Base-by-base conservation (phyloP, 2,113 vertebrate species). In the Callochromis pleurospilus region DNA sequence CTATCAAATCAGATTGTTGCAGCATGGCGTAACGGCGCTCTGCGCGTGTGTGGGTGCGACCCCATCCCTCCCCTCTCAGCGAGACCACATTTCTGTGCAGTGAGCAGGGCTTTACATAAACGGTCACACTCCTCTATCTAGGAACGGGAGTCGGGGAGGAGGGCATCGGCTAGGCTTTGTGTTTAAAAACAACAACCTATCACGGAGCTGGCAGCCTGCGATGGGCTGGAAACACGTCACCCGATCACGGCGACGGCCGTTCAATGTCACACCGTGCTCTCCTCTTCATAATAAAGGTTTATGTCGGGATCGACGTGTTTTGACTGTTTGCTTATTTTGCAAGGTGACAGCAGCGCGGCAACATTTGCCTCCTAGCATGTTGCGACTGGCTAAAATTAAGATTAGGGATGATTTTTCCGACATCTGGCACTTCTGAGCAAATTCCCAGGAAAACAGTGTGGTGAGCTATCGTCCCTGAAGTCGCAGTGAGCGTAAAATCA, bases 1-100 rank as follows among this genome's bases (percentile, higher is more conserved):
- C 93, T 92, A 94, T 94, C 94, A 86, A 86, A 92, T 94, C 87
- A 94, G 91, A 96, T 94, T 75, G 94, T 95, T 95, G 91, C 70
- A 80, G 89, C 88, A 92, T 91, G 90, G 91, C 85, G 91, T 94
- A 94, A 93, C 75, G 47, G 83, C 47, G 26, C 85, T 36, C 53
- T 68, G 8, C 26, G 8, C 84, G 10, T 87, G 62, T 56, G 13
- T 62, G n/a, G 47, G 60, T 65, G 42, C 53, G 24, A 81, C 62
- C 70, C 80, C 80, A 40, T 81, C 62, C 83, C 40, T 70, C 49
- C 79, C 90, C 86, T 85, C 60, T 80, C 84, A 87, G 21, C 51
- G 38, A 26, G 2, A 83, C 81, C 81, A 82, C 90, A 93, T 94
- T 91, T 93, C 93, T 93, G 70, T 88, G 89, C 88, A 83, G 84